Evolutionary conservation across 2,797 vertebrate species (phyloP), one percentile per base, ranked within the genome.

Genomic region (Oreortyx pictus): DNA sequence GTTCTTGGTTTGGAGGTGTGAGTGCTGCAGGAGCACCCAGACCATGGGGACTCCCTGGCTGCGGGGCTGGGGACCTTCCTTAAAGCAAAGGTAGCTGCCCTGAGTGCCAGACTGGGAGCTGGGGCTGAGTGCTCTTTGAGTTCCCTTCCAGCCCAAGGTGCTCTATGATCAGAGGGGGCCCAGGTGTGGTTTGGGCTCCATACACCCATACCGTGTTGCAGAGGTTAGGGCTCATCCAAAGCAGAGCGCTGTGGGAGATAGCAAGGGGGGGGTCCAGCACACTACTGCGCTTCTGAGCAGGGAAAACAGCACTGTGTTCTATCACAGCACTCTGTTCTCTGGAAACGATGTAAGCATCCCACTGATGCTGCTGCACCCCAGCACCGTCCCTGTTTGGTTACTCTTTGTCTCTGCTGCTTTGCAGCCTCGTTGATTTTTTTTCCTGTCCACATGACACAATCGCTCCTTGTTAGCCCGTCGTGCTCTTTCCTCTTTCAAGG

Each of bases 401-500:
- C 56, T 72, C 77, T 96, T 75, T 88, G 88, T 81, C 84, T 88
- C 91, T 62, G 71, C 75, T 93, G 62, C 75, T 75, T 56, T 80
- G 74, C 70, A 72, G 62, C 67, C 68, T 75, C 0, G 1, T 80
- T 65, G 78, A 65, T 61, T 72, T 43, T 72, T 43, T 31, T 22
- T 68, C 35, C 25, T 20, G 37, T 81, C 19, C 1, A 54, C 62
- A 74, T 1, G 47, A 54, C 92, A 76, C 87, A 76, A 68, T 95
- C 67, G 10, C 59, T 88, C 68, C 94, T 93, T 92, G 85, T 95
- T 93, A 94, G 92, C 90, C 88, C 86, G 37, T 82, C 88, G 91
- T 73, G 81, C 84, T 89, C 90, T 86, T 88, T 80, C 86, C 79
- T 77, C 88, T 91, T 87, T 93, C 87, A 92, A 91, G 84, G 94